phyloP scores from a whole-genome alignment of 2,888 invertebrate genomes.

The Xanthia togata region DNA sequence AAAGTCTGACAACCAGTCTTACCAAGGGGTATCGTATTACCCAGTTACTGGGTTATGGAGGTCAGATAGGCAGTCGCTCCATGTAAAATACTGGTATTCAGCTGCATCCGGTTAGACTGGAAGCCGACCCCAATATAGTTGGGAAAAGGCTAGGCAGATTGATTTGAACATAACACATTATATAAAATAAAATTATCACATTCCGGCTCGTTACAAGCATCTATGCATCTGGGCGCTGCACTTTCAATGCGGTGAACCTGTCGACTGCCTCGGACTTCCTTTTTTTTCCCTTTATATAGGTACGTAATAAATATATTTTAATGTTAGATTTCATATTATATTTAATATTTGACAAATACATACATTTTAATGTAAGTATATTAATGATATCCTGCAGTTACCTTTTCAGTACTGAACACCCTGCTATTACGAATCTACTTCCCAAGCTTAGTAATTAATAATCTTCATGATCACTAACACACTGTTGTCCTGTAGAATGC shows the following conservation, averaged over 20 bases:
- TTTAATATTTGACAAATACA: neutral
- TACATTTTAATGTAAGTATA: neutral
- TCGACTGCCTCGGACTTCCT: neutral
- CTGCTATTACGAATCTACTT: neutral
- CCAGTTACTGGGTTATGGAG: too few relatives aligned
- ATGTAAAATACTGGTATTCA: too few relatives aligned
- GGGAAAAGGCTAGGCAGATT: too few relatives aligned
- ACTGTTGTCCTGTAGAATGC: neutral
- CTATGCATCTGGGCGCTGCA: neutral
- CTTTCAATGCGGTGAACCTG: neutral
- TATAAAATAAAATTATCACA: too few relatives aligned
- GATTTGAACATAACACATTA: too few relatives aligned
- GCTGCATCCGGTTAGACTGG: too few relatives aligned
- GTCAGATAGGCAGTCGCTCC: too few relatives aligned
- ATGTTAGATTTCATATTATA: neutral
- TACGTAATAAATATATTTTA: too few relatives aligned
- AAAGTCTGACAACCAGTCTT: too few relatives aligned
- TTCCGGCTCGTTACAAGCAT: neutral
- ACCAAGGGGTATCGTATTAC: too few relatives aligned
- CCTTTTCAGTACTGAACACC: neutral
- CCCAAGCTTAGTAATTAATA: neutral
- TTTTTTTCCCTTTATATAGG: too few relatives aligned
- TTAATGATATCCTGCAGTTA: neutral
- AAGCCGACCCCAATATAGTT: too few relatives aligned
- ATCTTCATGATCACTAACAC: neutral